These are phyloP conservation scores for Oegoconia quadripuncta DNA, from an alignment of 2,888 invertebrate genomes.

Conservation along the genomic window DNA sequence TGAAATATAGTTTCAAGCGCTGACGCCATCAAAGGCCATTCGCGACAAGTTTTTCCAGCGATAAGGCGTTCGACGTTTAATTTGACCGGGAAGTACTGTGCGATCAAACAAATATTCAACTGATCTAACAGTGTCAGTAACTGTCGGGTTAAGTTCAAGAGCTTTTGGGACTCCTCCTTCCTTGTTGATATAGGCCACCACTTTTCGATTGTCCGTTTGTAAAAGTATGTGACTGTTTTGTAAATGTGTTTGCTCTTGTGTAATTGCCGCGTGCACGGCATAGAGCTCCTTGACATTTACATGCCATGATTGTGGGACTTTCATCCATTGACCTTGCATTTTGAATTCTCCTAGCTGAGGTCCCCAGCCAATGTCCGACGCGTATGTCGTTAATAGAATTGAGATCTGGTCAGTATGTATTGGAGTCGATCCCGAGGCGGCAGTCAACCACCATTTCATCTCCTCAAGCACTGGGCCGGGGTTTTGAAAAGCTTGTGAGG, in stretches of 20 bases:
- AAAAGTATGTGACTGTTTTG: not conserved
- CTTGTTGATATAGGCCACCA: not conserved
- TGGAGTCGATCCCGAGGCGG: slow-evolving; percentile 3
- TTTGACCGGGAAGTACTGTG: not conserved
- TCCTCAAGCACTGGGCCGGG: slow-evolving; percentile 9
- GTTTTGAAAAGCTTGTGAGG: slow-evolving; percentile 4
- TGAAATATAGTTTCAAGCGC: not conserved
- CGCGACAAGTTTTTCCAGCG: not conserved
- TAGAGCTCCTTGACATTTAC: slow-evolving; percentile 10
- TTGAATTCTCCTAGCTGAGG: not conserved
- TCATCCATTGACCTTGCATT: not conserved
- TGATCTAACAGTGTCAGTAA: not conserved
- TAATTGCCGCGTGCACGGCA: not conserved
- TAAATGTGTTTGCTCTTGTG: too few relatives aligned
- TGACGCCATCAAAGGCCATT: too few relatives aligned
- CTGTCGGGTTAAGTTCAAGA: not conserved
- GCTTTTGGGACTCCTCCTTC: not conserved
- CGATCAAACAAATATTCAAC: not conserved
- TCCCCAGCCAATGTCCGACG: not conserved
- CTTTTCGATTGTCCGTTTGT: not conserved
- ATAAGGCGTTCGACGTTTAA: not conserved
- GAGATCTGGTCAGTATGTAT: slow-evolving; percentile 1
- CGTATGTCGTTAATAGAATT: not conserved
- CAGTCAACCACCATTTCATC: slow-evolving; percentile 16
- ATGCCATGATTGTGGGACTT: not conserved